Conservation (phyloP, 2,888 invertebrate species). For the Arenicola marina region DNA sequence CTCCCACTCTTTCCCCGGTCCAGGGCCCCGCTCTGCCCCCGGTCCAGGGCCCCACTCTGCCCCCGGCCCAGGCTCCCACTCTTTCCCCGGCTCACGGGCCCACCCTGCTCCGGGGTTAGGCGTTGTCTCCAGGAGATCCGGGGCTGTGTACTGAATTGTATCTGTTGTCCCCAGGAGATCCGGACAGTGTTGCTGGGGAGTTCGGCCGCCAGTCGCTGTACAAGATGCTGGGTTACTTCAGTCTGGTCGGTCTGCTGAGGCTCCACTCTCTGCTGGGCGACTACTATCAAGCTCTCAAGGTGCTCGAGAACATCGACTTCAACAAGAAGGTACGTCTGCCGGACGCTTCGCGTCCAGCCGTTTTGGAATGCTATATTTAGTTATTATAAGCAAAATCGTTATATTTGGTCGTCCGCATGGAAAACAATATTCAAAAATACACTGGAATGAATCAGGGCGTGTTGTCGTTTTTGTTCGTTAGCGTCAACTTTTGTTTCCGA, state of each 20-base stretch:
- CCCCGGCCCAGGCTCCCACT: no score
- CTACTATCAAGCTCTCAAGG: conserved; percentile 96
- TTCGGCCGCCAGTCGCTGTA: conserved; percentile 95
- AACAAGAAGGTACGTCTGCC: conserved; percentile 79
- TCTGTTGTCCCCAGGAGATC: conserved; percentile 36
- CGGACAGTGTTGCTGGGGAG: conserved; percentile 92
- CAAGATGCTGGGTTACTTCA: conserved; percentile 99
- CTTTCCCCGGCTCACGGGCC: no score
- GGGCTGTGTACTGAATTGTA: background rate
- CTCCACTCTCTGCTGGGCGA: conserved; percentile 96
- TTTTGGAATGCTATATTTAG: background rate
- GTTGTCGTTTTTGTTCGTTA: no score
- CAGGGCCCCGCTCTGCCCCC: no score
- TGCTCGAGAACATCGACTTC: conserved; percentile 65
- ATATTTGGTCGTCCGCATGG: no score
- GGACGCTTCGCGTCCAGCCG: background rate
- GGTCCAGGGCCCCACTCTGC: no score
- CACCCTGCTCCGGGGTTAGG: no score
- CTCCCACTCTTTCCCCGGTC: no score
- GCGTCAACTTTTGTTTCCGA: no score
- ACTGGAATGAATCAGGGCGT: no score
- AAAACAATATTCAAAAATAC: no score
- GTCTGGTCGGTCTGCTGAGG: conserved; percentile 90
- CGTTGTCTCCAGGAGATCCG: no score
- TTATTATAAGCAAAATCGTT: background rate